Evolutionary conservation across 2,888 invertebrate species (phyloP).

Genomic region (Spodoptera littoralis): DNA sequence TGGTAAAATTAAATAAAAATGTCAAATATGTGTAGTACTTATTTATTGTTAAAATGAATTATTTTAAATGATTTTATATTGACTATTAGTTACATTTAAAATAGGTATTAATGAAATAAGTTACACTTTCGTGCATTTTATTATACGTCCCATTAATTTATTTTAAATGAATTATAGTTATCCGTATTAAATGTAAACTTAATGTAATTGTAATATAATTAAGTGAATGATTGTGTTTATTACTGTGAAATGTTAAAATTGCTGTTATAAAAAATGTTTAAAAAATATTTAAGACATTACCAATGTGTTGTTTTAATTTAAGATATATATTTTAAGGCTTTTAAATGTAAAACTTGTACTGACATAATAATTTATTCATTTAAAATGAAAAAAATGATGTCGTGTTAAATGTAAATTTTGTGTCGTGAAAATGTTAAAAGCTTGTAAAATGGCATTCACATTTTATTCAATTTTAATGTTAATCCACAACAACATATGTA

Average conservation of each 20-base stretch:
- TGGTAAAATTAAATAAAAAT: slow-evolving; percentile 11
- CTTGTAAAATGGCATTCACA: slow-evolving; percentile 37
- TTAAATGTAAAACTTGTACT: slow-evolving; percentile 50
- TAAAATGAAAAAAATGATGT: slow-evolving; percentile 47
- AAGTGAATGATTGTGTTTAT: slow-evolving; percentile 48
- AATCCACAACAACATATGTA: slow-evolving; percentile 19
- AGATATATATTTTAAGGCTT: slow-evolving; percentile 49
- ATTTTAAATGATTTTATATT: slow-evolving; percentile 4
- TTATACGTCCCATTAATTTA: slow-evolving; percentile 40
- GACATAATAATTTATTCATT: slow-evolving; percentile 51
- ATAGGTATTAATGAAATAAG: slow-evolving; percentile 16
- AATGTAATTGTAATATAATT: slow-evolving; percentile 44
- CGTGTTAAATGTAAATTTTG: slow-evolving; percentile 48
- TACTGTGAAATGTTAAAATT: slow-evolving; percentile 44
- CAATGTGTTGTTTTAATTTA: slow-evolving; percentile 57
- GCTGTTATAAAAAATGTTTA: slow-evolving; percentile 51
- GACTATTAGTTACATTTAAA: slow-evolving; percentile 12
- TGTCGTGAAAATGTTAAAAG: slow-evolving; percentile 51
- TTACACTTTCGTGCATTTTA: slow-evolving; percentile 43
- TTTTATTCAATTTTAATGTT: slow-evolving; percentile 15
- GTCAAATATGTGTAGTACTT: slow-evolving; percentile 1
- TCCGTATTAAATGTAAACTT: slow-evolving; percentile 50
- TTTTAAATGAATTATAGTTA: slow-evolving; percentile 20
- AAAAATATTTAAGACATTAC: slow-evolving; percentile 58
- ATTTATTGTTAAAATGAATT: slow-evolving; percentile 8